A percentile compares a stretch with the other conserved stretches of the same genome.
Conservation (phyloP, 2,888 invertebrate species). For the Cephus runcator region DNA sequence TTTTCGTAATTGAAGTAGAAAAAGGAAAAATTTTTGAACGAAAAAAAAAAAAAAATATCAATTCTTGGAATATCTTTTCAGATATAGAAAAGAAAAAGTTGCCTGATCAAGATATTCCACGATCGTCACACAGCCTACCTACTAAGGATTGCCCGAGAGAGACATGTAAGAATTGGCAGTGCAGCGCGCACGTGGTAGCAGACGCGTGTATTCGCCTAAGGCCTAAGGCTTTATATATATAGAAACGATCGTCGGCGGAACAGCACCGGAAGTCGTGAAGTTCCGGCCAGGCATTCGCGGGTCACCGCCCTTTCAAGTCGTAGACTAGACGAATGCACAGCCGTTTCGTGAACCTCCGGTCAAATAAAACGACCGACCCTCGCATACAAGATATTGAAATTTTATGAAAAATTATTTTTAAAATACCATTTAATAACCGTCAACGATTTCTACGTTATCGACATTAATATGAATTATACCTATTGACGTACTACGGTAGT, state of each 20-base stretch:
- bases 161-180: conserved; percentile 6
- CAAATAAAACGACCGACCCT: too few species aligned
- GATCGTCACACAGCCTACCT: background rate
- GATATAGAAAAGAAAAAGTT: background rate
- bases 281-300: conserved; percentile 58
- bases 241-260: conserved; percentile 56
- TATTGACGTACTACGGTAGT: too few species aligned
- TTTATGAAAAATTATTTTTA: too few species aligned
- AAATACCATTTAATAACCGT: too few species aligned
- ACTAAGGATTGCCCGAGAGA: background rate
- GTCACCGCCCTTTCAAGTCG: conserved; percentile 57
- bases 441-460: too few species aligned
- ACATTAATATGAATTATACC: too few species aligned
- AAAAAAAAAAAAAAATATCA: background rate
- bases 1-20: too few species aligned
- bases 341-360: too few species aligned
- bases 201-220: background rate
- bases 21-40: background rate
- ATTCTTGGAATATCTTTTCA: background rate
- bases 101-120: background rate
- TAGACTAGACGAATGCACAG: background rate
- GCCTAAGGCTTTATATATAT: conserved; percentile 25
- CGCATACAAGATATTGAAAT: too few species aligned
- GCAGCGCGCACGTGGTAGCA: conserved; percentile 13
- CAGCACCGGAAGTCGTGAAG: conserved; percentile 61